Percentiles rank a stretch among this genome's conserved stretches.
These are phyloP conservation scores for Lasioglossum leucozonium DNA, from an alignment of 2,888 invertebrate genomes.

Conservation along the genomic window DNA sequence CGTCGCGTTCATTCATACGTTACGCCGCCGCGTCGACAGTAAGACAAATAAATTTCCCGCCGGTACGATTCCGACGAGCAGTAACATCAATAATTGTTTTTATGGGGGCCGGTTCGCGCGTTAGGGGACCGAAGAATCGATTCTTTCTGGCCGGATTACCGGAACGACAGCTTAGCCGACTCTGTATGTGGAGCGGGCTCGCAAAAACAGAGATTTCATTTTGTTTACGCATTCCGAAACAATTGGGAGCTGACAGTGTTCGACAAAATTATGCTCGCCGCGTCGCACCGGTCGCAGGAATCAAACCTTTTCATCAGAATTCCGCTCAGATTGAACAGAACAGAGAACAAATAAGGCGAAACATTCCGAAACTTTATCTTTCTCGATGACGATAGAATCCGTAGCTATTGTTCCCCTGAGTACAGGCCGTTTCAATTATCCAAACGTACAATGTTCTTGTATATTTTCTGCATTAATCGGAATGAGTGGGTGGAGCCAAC, in stretches of 20 bases:
- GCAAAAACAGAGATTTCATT: background rate
- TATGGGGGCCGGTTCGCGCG: background rate
- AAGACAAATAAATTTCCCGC: conserved; percentile 24
- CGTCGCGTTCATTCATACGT: conserved; percentile 21
- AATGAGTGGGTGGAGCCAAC: background rate
- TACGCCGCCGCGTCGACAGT: conserved; percentile 9
- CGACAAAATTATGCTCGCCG: background rate
- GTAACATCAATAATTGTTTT: conserved; percentile 16
- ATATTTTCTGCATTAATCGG: background rate
- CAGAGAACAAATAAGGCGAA: background rate
- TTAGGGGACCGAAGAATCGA: conserved; percentile 10
- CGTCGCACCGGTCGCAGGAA: background rate
- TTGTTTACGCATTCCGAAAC: background rate
- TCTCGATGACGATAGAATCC: background rate
- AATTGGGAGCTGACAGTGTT: no score
- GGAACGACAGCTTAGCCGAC: background rate
- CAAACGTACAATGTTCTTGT: background rate
- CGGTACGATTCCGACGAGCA: background rate
- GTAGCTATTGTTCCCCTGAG: background rate
- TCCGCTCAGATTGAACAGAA: background rate
- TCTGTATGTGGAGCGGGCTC: background rate
- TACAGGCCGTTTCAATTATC: background rate
- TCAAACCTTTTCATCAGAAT: background rate
- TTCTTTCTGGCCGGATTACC: conserved; percentile 6
- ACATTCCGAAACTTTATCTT: background rate